Evolutionary conservation across 2,113 vertebrate species (phyloP), one percentile per base, ranked within the genome.

Genomic region (Plestiodon gilberti): DNA sequence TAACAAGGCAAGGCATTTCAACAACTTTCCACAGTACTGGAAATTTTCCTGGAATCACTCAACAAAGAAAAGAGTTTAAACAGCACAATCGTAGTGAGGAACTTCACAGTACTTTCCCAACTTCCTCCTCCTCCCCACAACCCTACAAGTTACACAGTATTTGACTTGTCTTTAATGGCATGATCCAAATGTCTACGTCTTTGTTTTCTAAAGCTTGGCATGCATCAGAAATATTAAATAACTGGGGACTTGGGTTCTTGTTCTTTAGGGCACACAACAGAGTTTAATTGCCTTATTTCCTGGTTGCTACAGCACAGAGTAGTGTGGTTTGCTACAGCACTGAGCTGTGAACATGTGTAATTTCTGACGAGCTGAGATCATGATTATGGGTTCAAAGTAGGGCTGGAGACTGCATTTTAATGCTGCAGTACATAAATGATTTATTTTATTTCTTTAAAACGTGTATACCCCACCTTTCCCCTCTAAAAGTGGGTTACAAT

Each of bases 1-100:
- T 69, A 85, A 77, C 61, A 85, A 85, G 43, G 62, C 30, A 77
- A 30, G 64, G 62, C 83, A 69, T 78, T 85, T 77, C 62, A 78
- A 67, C 43, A 64, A 30, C 74, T 69, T 85, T 85, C 83, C 74
- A 78, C 15, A 52, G 67, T 55, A 78, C 62, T 85, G 83, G 83
- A 85, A 67, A 69, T 67, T 35, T 52, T 85, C 83, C 83, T 85
- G 74, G 83, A 85, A 85, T 65, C 83, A 69, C 75, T 85, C 83
- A 85, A 57, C 83, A 78, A 57, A 77, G 43, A 52, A 78, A 55
- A 69, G 15, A 35, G 67, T 85, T 78, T 78, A 77, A 85, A 78
- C 23, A 52, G 61, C 61, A 84, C n/a, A 65, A 81, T 69, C 20
- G 10, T 69, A 62, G 35, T 59, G 35, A 69, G 43, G 18, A 77